Conservation (phyloP, 2,888 invertebrate species). For the Arctia plantaginis region DNA sequence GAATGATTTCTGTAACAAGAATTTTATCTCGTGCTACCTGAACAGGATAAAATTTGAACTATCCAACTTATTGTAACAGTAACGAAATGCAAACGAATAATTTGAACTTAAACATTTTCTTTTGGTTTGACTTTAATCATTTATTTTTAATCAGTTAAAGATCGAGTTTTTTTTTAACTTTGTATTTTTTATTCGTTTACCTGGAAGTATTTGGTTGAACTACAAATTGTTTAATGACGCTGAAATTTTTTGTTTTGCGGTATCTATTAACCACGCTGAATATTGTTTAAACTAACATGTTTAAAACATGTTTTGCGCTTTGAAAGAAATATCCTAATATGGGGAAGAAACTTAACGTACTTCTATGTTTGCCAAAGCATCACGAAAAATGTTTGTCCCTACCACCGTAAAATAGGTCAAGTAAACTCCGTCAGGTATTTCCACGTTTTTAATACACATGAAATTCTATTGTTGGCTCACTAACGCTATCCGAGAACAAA, state of each 20-base stretch:
- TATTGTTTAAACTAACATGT: background rate
- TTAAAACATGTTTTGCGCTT: background rate
- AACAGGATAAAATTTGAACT: no score
- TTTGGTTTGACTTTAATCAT: background rate
- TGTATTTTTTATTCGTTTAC: background rate
- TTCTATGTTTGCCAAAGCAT: slow-evolving; percentile 18
- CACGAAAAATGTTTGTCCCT: slow-evolving; percentile 41
- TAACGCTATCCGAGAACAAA: slow-evolving; percentile 43
- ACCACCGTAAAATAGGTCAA: slow-evolving; percentile 60
- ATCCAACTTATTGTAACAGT: background rate
- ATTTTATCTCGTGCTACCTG: background rate
- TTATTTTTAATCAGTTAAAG: background rate
- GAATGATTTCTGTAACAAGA: no score
- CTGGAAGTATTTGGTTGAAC: background rate
- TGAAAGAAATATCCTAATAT: background rate
- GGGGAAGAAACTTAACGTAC: background rate
- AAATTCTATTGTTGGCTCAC: slow-evolving; percentile 61
- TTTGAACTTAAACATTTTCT: background rate
- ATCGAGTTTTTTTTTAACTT: background rate
- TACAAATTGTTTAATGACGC: background rate
- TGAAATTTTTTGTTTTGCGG: background rate
- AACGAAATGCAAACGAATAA: background rate
- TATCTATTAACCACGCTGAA: background rate
- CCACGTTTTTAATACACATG: slow-evolving; percentile 66
- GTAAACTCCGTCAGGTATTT: slow-evolving; percentile 60